A percentile compares a stretch with the other conserved stretches of the same genome.
Evolutionary conservation across 2,113 vertebrate species (phyloP).

Genomic region (Rhabdomys dilectus): DNA sequence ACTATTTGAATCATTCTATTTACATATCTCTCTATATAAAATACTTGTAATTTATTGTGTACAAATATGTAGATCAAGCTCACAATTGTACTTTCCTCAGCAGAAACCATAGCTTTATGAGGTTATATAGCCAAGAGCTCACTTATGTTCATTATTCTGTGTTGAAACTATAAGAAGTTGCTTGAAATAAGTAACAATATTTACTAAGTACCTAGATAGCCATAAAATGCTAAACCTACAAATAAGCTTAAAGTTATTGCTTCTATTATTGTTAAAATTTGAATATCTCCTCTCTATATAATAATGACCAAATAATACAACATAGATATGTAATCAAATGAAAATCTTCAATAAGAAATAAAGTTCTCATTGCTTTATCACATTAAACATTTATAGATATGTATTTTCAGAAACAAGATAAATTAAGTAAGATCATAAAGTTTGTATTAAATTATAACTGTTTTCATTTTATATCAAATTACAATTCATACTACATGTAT

Average conservation of each 20-base stretch:
- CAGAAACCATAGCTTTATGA: not conserved
- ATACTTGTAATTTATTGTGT: not conserved
- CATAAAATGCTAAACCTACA: not conserved
- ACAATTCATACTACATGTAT: not conserved
- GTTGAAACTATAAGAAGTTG: not conserved
- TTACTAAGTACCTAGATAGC: not conserved
- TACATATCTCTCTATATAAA: not conserved
- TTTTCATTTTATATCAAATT: not conserved
- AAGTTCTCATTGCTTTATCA: not conserved
- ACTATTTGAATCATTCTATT: not conserved
- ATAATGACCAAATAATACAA: not conserved
- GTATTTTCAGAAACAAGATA: not conserved
- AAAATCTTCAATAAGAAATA: not conserved
- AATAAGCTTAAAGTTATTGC: not conserved
- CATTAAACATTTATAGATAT: not conserved
- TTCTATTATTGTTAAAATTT: not conserved
- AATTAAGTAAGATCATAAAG: not conserved
- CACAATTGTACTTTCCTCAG: not conserved
- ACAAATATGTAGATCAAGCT: not conserved
- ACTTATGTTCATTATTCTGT: not conserved
- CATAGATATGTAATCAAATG: not conserved
- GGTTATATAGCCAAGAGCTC: rapidly evolving
- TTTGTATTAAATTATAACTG: not conserved
- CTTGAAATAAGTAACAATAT: not conserved
- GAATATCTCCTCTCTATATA: not conserved